A percentile compares a stretch with the other conserved stretches of the same genome.
These are phyloP conservation scores for Salvator merianae DNA, from an alignment of 2,113 vertebrate species.

Conservation along the genomic window DNA sequence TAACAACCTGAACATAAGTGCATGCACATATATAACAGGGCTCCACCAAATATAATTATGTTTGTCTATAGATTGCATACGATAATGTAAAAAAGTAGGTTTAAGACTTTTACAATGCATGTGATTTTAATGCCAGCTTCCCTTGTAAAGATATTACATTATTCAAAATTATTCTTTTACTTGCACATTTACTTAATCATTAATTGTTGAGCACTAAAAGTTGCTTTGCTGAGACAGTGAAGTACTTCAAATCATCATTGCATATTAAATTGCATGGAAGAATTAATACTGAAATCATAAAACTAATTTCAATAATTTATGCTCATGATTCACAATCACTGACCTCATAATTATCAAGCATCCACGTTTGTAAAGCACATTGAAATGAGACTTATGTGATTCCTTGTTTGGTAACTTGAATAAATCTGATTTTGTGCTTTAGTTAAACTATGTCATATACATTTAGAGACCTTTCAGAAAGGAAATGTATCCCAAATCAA, in stretches of 20 bases:
- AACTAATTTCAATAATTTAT: constrained; percentile 13
- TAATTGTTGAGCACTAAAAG: constrained; percentile 10
- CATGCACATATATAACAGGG: constrained; percentile 65
- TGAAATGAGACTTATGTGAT: constrained; percentile 18
- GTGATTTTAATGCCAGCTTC: not conserved
- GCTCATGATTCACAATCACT: constrained; percentile 22
- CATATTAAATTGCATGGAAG: constrained; percentile 30
- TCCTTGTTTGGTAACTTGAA: constrained; percentile 35
- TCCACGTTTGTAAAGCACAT: constrained; percentile 23
- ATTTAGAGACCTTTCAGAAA: constrained; percentile 44
- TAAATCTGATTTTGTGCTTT: constrained; percentile 56
- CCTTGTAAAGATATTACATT: constrained; percentile 37
- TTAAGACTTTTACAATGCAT: constrained; percentile 32
- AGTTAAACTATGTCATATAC: constrained; percentile 53
- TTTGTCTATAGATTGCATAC: constrained; percentile 68
- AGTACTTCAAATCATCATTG: not conserved
- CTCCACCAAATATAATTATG: constrained; percentile 75
- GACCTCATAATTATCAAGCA: constrained; percentile 45
- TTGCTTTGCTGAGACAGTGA: constrained; percentile 15
- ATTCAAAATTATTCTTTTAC: constrained; percentile 42
- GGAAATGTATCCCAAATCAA: constrained; percentile 64
- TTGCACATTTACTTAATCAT: constrained; percentile 17
- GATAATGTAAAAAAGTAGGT: constrained; percentile 58
- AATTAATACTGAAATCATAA: constrained; percentile 12
- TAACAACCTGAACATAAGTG: constrained; percentile 67